A percentile compares a stretch with the other conserved stretches of the same genome.
phyloP scores from a whole-genome alignment of 1,140 invertebrate genomes.

The Tigriopus japonicus region DNA sequence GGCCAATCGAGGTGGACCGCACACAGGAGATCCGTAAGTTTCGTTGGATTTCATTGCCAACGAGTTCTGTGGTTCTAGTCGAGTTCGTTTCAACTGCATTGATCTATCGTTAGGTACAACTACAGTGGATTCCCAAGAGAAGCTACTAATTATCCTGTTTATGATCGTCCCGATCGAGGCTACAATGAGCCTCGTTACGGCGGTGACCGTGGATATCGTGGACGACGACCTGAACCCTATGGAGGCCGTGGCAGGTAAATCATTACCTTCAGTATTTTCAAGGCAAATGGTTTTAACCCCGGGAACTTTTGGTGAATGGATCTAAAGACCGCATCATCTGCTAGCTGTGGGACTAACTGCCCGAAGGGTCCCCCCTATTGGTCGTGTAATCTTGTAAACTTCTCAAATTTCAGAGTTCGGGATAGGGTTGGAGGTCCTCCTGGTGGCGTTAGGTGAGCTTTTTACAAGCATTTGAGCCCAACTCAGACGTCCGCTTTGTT shows the following conservation, averaged over 20 bases:
- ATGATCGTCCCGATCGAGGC: neutral
- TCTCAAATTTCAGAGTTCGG: conserved; percentile 5
- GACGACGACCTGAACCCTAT: conserved; percentile 18
- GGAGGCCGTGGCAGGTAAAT: conserved; percentile 15
- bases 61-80: too few relatives aligned
- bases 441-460: conserved; percentile 1
- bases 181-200: conserved; percentile 1
- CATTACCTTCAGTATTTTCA: too few relatives aligned
- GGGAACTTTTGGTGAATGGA: too few relatives aligned
- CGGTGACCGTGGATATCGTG: conserved; percentile 11
- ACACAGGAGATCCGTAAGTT: neutral
- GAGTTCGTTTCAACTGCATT: neutral
- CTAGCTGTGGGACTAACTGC: too few relatives aligned
- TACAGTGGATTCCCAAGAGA: conserved; percentile 8
- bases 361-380: too few relatives aligned
- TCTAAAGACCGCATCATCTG: too few relatives aligned
- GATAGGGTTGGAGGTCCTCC: conserved; percentile 7
- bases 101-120: conserved; percentile 1
- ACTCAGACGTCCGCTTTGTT: neutral
- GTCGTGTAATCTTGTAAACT: neutral
- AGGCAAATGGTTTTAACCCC: too few relatives aligned
- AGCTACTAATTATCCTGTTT: conserved; percentile 14
- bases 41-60: too few relatives aligned
- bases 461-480: neutral
- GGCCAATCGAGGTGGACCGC: conserved; percentile 14